Conservation (phyloP, 2,113 vertebrate species). For the Oryzias javanicus region DNA sequence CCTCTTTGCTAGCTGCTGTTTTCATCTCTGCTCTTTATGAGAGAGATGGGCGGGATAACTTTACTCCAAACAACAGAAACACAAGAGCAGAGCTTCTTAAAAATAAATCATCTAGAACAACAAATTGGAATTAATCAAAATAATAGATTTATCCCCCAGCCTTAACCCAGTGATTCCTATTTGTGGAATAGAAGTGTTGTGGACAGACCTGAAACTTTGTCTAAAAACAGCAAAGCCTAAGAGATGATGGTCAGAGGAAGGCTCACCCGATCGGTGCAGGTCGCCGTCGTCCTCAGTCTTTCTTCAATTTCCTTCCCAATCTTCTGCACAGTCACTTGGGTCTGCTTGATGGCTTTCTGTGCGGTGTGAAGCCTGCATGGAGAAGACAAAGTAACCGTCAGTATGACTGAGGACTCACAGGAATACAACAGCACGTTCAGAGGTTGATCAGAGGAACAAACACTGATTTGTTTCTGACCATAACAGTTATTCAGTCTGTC, state of each 20-base stretch:
- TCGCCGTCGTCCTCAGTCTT: conserved; percentile 87
- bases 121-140: too few relatives aligned
- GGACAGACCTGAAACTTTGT: background rate
- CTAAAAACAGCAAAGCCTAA: too few relatives aligned
- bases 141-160: too few relatives aligned
- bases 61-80: too few relatives aligned
- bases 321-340: conserved; percentile 97
- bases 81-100: too few relatives aligned
- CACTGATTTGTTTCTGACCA: conserved; percentile 10
- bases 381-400: conserved; percentile 30
- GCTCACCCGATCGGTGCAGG: conserved; percentile 90
- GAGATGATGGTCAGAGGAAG: background rate
- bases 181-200: background rate
- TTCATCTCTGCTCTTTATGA: too few relatives aligned
- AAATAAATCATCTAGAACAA: too few relatives aligned
- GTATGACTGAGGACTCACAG: conserved; percentile 6
- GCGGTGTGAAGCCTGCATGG: conserved; percentile 91
- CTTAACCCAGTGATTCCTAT: background rate
- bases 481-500: conserved; percentile 26
- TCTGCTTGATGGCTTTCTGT: conserved; percentile 98
- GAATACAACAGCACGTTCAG: conserved; percentile 28
- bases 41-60: too few relatives aligned
- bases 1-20: too few relatives aligned
- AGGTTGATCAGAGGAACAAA: conserved; percentile 17
- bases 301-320: conserved; percentile 98